These are phyloP conservation scores for Acrobasis repandana DNA, from an alignment of 2,888 invertebrate genomes.

Conservation along the genomic window DNA sequence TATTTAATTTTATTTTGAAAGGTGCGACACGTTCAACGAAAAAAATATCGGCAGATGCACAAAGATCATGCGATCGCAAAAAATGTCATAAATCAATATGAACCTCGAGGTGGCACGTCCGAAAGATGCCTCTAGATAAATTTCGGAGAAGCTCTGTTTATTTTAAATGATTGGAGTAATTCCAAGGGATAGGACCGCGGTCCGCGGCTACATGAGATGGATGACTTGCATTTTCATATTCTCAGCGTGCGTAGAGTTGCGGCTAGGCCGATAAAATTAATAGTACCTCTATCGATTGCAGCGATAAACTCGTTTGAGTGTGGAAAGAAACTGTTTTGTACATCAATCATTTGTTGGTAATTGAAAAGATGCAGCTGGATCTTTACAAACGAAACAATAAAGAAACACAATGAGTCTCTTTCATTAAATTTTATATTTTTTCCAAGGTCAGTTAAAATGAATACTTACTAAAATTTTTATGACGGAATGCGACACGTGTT, in stretches of 20 bases:
- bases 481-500: conserved; percentile 66
- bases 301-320: conserved; percentile 71
- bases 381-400: conserved; percentile 56
- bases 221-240: conserved; percentile 70
- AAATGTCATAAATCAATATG: conserved; percentile 65
- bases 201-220: conserved; percentile 57
- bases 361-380: conserved; percentile 70
- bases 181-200: conserved; percentile 53
- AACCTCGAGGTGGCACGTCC: conserved; percentile 48
- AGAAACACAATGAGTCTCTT: conserved; percentile 42
- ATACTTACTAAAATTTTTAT: conserved; percentile 52
- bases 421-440: conserved; percentile 38
- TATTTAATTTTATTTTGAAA: conserved; percentile 26
- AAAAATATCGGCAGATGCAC: conserved; percentile 56
- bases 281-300: conserved; percentile 67
- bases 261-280: conserved; percentile 67
- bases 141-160: conserved; percentile 69
- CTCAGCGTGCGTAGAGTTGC: conserved; percentile 48
- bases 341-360: conserved; percentile 71
- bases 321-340: conserved; percentile 58
- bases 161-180: conserved; percentile 72
- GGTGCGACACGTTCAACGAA: conserved; percentile 28
- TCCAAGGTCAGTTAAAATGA: conserved; percentile 33
- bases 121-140: conserved; percentile 55
- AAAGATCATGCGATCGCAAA: conserved; percentile 43